These are phyloP conservation scores for Celastrina argiolus DNA, from an alignment of 2,888 invertebrate species.

Conservation along the genomic window DNA sequence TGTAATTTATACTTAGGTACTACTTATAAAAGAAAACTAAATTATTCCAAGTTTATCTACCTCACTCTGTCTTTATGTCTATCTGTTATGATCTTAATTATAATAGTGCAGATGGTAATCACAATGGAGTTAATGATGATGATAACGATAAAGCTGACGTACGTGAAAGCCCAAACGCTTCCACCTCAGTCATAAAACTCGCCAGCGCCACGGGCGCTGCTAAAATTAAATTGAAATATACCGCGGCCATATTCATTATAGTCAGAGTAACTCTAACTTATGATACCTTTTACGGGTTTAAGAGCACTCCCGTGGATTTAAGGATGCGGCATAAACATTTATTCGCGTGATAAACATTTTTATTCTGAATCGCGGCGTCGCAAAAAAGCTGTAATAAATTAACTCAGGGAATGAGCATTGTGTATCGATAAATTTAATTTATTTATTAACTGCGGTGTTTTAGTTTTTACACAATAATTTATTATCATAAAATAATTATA, in stretches of 20 bases:
- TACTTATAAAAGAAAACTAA: no score
- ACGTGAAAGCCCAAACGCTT: not conserved
- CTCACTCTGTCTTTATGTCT: no score
- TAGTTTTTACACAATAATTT: not conserved
- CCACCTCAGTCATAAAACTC: slow-evolving; percentile 16
- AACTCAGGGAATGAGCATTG: not conserved
- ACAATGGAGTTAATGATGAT: slow-evolving; percentile 3
- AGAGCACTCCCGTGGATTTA: slow-evolving; percentile 51
- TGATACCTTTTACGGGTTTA: slow-evolving; percentile 66
- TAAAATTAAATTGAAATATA: slow-evolving; percentile 66
- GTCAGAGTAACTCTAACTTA: slow-evolving; percentile 65
- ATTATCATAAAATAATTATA: not conserved
- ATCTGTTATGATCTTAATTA: not conserved
- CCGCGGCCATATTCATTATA: slow-evolving; percentile 70
- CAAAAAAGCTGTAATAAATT: slow-evolving; percentile 3
- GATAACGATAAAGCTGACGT: slow-evolving; percentile 4
- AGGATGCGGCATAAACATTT: slow-evolving; percentile 16
- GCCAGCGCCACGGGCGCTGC: slow-evolving; percentile 32
- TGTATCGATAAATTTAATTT: not conserved
- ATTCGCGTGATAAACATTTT: slow-evolving; percentile 18
- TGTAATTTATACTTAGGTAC: no score
- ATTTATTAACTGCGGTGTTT: not conserved
- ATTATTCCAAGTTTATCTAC: no score
- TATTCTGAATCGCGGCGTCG: not conserved
- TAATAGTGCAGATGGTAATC: not conserved